Percentiles rank a stretch among this genome's conserved stretches.
Evolutionary conservation across 2,888 invertebrate genomes (phyloP).

Genomic region (Spisula subtruncata): DNA sequence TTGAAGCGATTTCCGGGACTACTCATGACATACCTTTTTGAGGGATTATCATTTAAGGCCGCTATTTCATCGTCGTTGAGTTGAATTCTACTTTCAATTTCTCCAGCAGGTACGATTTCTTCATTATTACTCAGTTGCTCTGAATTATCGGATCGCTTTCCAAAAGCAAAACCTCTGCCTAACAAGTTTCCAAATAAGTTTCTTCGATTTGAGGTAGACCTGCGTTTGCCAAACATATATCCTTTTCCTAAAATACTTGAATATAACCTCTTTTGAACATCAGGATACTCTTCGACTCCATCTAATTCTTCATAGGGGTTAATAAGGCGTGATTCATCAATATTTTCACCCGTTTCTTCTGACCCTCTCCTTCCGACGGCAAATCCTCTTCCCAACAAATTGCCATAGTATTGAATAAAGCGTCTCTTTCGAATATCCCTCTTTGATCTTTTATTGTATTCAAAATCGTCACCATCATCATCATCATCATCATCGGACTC

Average conservation of each 20-base stretch:
- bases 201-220: background rate
- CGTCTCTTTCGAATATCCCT: slow-evolving; percentile 34
- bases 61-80: background rate
- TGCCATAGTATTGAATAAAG: slow-evolving; percentile 48
- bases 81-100: background rate
- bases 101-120: background rate
- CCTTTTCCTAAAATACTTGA: slow-evolving; percentile 40
- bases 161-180: slow-evolving; percentile 44
- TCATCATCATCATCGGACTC: slow-evolving; percentile 38
- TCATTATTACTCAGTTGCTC: slow-evolving; percentile 15
- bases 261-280: slow-evolving; percentile 37
- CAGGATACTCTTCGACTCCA: background rate
- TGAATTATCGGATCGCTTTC: slow-evolving; percentile 22
- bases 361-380: background rate
- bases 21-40: slow-evolving; percentile 52
- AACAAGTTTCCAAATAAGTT: slow-evolving; percentile 45
- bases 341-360: background rate
- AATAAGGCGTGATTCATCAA: background rate
- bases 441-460: slow-evolving; percentile 44
- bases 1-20: slow-evolving; percentile 54
- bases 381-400: slow-evolving; percentile 45
- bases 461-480: slow-evolving; percentile 39
- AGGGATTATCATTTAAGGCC: background rate
- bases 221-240: slow-evolving; percentile 50
- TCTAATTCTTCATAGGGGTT: background rate